These are phyloP conservation scores for Melieria crassipennis DNA, from an alignment of 2,888 invertebrate genomes.

Conservation along the genomic window DNA sequence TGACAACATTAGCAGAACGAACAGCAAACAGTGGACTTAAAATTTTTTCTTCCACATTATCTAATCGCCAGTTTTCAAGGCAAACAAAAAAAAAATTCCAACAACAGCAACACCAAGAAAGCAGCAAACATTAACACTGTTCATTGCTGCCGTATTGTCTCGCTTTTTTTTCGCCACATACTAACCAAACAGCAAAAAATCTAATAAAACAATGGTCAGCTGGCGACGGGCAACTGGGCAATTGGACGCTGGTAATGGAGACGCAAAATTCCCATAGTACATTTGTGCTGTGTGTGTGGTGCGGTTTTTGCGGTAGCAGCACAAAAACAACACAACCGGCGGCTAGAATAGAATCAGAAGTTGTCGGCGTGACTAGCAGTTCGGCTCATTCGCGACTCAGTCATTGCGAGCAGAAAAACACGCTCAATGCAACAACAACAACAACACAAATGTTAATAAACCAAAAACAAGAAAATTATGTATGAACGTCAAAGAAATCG, in stretches of 20 bases:
- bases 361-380: slow-evolving; percentile 20
- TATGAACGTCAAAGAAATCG: background rate
- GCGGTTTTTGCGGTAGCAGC: background rate
- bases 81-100: too few relatives aligned
- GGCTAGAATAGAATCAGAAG: slow-evolving; percentile 2
- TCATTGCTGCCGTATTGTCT: too few relatives aligned
- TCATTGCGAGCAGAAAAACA: background rate
- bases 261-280: slow-evolving; percentile 49
- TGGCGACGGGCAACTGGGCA: background rate
- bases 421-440: slow-evolving; percentile 14
- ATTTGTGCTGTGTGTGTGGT: background rate
- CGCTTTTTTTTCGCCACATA: too few relatives aligned
- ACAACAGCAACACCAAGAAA: too few relatives aligned
- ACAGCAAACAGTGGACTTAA: too few relatives aligned
- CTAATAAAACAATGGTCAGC: too few relatives aligned
- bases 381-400: background rate
- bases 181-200: too few relatives aligned
- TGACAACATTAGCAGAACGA: too few relatives aligned
- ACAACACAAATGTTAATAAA: slow-evolving; percentile 8
- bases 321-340: slow-evolving; percentile 1
- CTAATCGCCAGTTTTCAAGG: too few relatives aligned
- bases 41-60: too few relatives aligned
- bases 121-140: too few relatives aligned
- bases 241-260: slow-evolving; percentile 44
- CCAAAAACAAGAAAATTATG: slow-evolving; percentile 7